Evolutionary conservation across 2,113 vertebrate genomes (phyloP), one percentile per base, ranked within the genome.

Genomic region (Sinocyclocheilus rhinocerous): DNA sequence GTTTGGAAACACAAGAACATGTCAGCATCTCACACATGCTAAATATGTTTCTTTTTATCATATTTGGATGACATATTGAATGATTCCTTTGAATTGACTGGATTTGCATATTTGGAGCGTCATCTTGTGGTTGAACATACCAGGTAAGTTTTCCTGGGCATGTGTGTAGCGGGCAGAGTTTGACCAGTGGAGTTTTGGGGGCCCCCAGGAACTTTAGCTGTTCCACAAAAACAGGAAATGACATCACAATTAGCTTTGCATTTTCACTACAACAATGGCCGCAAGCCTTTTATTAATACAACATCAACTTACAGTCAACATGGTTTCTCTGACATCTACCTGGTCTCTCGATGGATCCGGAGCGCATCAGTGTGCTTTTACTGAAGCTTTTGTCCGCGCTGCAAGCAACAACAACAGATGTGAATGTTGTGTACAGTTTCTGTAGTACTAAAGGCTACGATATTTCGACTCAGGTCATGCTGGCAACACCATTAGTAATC

Each of bases 101-200:
- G 18, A 36, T 63, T 79, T 26, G 65, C 6, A 45, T 55, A 24
- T 50, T 86, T 45, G 42, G 42, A 45, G 1, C 9, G 2, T 10
- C 33, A n/a, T 84, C n/a, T n/a, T 45, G 85, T 96, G 95, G 52
- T 94, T 15, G 63, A 95, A 94, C 97, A 96, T 92, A 98, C 98
- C 6, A 95, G 92, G 90, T 96, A 97, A 8, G 95, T 95, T 92
- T 97, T 99, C 91, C 97, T 94, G 84, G 96, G 96, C 95, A 97
- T 95, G 86, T 97, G 97, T n/a, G 96, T 97, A 67, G 97, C 95
- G 78, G 97, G 95, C 85, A 96, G 94, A 83, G 95, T 88, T 86
- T 94, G 96, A 89, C 95, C 85, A n/a, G 91, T 90, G 50, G 96
- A 92, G 86, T 94, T 97, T 89, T 94, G 90, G 90, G 95, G 93